Evolutionary conservation across 1,140 invertebrate species (phyloP), one percentile per base, ranked within the genome.

Genomic region (Trissolcus basalis): DNA sequence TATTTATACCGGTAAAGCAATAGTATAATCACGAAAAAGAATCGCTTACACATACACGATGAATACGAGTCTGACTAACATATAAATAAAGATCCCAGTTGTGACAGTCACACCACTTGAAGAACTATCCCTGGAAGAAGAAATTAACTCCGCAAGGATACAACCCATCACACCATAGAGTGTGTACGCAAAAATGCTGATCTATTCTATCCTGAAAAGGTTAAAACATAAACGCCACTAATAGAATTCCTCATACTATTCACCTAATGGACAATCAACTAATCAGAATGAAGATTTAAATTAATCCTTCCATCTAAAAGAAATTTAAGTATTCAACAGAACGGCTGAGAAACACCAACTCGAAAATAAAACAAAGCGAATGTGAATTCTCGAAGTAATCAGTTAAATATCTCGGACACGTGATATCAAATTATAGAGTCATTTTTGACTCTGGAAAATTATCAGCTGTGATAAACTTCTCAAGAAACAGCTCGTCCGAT

Each of bases 401-500:
- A 44, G 48, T 63, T 1, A n/a, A 12, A 8, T 63, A 63, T 16
- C 8, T 51, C 0, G 59, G 39, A 11, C 48, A 51, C 19, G 36
- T 51, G 0, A 63, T 63, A 16, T 44, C 35, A 0, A 12, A n/a
- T n/a, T n/a, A n/a, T n/a, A 39, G 43, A 0, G 36, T 56, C 1
- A 9, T 6, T 0, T 33, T 47, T 14, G 39, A 55, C 50, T 47
- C 44, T 19, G 19, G 5, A n/a, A 67, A 67, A 44, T 32, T 49
- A n/a, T n/a, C n/a, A n/a, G n/a, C n/a, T n/a, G n/a, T n/a, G n/a
- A n/a, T n/a, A n/a, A n/a, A n/a, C n/a, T n/a, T n/a, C n/a, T n/a
- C n/a, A n/a, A n/a, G n/a, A n/a, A n/a, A n/a, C n/a, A n/a, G n/a
- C n/a, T n/a, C n/a, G n/a, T n/a, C n/a, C n/a, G n/a, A n/a, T n/a